Base-by-base conservation (phyloP, 2,888 invertebrate genomes). In the Taphrorychus bicolor region DNA sequence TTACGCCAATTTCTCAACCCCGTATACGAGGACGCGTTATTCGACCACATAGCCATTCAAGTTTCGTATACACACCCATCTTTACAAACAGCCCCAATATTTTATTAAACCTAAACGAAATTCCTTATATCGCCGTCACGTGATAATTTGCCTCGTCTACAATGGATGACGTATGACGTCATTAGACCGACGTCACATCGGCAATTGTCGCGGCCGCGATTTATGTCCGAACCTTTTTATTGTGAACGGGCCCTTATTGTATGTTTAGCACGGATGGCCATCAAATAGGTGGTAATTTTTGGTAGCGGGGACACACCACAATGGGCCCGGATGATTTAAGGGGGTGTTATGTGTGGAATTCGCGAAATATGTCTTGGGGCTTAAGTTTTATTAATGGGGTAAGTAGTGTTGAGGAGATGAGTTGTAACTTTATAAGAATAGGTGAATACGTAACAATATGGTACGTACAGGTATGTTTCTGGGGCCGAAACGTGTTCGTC, bases 111-210 rank as follows among this genome's bases (percentile, higher is more conserved):
- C 59, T 24, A 66, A 70, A 54, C 70, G 70, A 68, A 70, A 69
- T 70, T 71, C 72, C 72, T 72, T 64, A 70, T 67, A 63, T 64
- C 66, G 41, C 53, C 61, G 63, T 70, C 70, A 70, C 70, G 70
- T 70, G 70, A 70, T 67, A 70, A 70, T 70, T 64, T 70, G 67
- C 66, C 63, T 45, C 59, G 54, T 53, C 61, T 32, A 54, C 62
- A 16, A 71, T 69, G 59, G 69, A 69, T 71, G 69, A 71, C 66
- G 62, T 59, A 71, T 66, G 54, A 66, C 66, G 66, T 71, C 71
- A 58, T 71, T 71, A 71, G 65, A 60, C 63, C 67, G 70, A 63
- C 53, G 70, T 70, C 70, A 70, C 70, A 70, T 66, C 52, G 69
- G 69, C 70, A 63, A 67, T 67, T 67, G 67, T 67, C 67, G 63